Base-by-base conservation (phyloP, 2,888 invertebrate species). In the Parascotia fuliginaria region DNA sequence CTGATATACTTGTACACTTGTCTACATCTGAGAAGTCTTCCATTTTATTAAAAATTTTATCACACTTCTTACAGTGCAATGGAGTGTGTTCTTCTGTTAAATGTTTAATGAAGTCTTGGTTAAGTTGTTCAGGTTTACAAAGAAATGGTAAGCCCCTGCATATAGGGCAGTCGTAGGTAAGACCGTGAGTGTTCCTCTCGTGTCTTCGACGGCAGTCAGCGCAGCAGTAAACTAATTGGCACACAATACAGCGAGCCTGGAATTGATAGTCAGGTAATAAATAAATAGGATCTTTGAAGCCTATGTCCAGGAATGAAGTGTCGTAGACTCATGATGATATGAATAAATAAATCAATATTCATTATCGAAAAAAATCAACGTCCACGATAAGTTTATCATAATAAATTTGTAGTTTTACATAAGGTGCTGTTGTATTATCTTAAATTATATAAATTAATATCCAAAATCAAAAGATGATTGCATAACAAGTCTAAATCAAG, bases 181-280 rank as follows among this genome's bases (percentile, higher is more conserved):
- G 77, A 1, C 76, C 79, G 72, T 92, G 92, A 1, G 72, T 60
- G 1, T 47, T 51, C 44, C 69, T 64, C 33, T 92, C 92, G 82
- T 92, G 92, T 38, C 73, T 82, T 73, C 84, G 75, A 9, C 92
- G 89, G 45, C 92, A 92, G 9, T 86, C 72, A 1, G 70, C 73
- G 43, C 92, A 92, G 70, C 92, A 92, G 60, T 91, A 92, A 44
- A 85, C 69, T 34, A 81, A 73, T 44, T 85, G 83, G 64, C 92
- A 92, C 9, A 87, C 81, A 46, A 92, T 82, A 55, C 92, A 92
- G 62, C 85, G 81, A 34, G 76, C 79, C 92, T 92, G 77, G n/a
- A 64, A 81, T n/a, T 27, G 1, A 11, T n/a, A 6, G 14, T 3
- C 1, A 16, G 29, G 7, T 34, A 15, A 9, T 33, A 16, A 16